Evolutionary conservation across 2,797 vertebrate genomes (phyloP), one percentile per base, ranked within the genome.

Genomic region (Onychomys torridus): DNA sequence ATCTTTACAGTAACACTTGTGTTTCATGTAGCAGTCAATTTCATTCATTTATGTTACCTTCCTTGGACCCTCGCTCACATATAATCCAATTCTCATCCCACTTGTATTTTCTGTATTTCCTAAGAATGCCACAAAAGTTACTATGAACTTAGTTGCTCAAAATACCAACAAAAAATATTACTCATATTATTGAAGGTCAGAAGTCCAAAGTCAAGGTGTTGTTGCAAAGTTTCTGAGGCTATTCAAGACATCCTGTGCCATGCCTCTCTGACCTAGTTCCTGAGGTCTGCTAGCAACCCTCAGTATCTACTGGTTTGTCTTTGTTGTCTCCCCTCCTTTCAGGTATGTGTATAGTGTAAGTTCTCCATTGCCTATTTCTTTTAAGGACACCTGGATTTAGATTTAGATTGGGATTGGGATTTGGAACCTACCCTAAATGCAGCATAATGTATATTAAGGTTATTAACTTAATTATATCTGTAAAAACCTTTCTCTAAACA

Each of bases 201-300:
- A 94, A 73, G 25, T 93, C 27, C 49, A 65, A 93, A 96, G 29
- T 87, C 69, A 88, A 93, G 52, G 37, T 90, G 11, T 75, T 94
- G 5, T 79, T 93, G 49, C 2, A 19, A 52, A 21, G 17, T 96
- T 90, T 94, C 63, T 29, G 27, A 69, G 5, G 61, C 67, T 87
- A 29, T 71, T 34, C 17, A 23, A 59, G 14, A 71, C 19, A 88
- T 63, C 77, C 25, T 83, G 34, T 90, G 69, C n/a, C 32, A 17
- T 94, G 49, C 7, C 19, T 59, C 27, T 96, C 29, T 79, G 37
- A 61, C 6, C 77, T 87, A 87, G 55, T 69, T 86, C 63, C 69
- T 87, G 21, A 43, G 55, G 32, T 46, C n/a, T 94, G 2, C 21
- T 84, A 19, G 21, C 37, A 83, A 61, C 73, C 25, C 46, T 81